Base-by-base conservation (phyloP, 1,140 invertebrate species). In the Ruditapes philippinarum region DNA sequence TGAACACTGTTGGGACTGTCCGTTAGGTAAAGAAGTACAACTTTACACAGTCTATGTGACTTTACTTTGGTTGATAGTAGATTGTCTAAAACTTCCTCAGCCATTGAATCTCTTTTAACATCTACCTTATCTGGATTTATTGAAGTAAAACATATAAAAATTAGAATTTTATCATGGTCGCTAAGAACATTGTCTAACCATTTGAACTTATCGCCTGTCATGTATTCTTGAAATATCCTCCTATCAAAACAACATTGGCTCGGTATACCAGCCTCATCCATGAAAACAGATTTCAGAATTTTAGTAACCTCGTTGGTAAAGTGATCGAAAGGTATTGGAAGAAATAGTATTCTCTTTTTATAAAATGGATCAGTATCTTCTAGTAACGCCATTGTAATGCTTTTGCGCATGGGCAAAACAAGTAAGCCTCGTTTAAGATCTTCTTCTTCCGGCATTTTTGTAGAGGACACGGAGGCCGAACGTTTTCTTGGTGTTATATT, bases 131-230 rank as follows among this genome's bases (percentile, higher is more conserved):
- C 33, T 14, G 28, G 14, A 31, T n/a, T 9, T 0, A 79, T 17
- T 12, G 40, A 33, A 36, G 76, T 79, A 57, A 79, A 60, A 79
- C 49, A 79, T 12, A 79, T 14, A 33, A 79, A 79, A 33, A 79
- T 22, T 2, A 79, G 17, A 57, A 79, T 79, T 79, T 33, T 54
- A 31, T 79, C 54, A 12, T 33, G 3, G 31, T 79, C 54, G 12
- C 49, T 28, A 28, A 40, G 31, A 19, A 54, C 22, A 17, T 0
- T 60, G 31, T 79, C 76, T 33, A 79, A 57, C 49, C 49, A 79
- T 31, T 33, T 36, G 51, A 22, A 79, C 36, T 28, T 54, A 57
- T 79, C 33, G 33, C 38, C n/a, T 0, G 49, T 33, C 49, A 36
- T 17, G 25, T 79, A 79, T 36, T 33, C 5, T 12, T 60, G 28